phyloP scores from a whole-genome alignment of 2,113 vertebrate species.

The Myocastor coypus region DNA sequence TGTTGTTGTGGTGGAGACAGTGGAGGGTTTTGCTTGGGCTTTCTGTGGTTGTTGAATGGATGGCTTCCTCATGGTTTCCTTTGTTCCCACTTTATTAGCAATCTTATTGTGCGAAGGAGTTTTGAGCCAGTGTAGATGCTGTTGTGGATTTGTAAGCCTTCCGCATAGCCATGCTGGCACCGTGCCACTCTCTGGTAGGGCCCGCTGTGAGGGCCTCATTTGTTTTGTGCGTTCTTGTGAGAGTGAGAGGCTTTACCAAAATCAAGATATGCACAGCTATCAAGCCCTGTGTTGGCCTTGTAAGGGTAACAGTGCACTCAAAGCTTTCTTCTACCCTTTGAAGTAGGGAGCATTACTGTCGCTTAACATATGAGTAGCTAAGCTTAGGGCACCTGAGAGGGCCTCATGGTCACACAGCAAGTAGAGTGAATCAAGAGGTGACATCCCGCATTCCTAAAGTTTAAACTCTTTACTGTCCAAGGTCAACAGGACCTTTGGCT shows the following conservation, averaged over 20 bases:
- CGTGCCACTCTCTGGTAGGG: neutral
- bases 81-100: constrained; percentile 73
- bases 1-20: constrained; percentile 79
- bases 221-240: constrained; percentile 47
- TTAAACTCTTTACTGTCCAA: neutral
- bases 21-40: constrained; percentile 83
- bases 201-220: neutral
- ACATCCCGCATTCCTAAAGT: neutral
- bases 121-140: neutral
- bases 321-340: neutral
- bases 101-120: neutral
- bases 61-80: constrained; percentile 41
- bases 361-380: neutral
- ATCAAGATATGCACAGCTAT: neutral
- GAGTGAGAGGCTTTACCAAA: neutral
- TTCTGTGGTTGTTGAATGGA: constrained; percentile 74
- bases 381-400: neutral
- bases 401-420: neutral
- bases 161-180: neutral
- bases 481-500: neutral
- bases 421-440: neutral
- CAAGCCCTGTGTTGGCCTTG: neutral
- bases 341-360: neutral
- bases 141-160: constrained; percentile 11
- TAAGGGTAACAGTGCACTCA: neutral